Conservation (phyloP, 2,113 vertebrate genomes). For the Spilogale gracilis region DNA sequence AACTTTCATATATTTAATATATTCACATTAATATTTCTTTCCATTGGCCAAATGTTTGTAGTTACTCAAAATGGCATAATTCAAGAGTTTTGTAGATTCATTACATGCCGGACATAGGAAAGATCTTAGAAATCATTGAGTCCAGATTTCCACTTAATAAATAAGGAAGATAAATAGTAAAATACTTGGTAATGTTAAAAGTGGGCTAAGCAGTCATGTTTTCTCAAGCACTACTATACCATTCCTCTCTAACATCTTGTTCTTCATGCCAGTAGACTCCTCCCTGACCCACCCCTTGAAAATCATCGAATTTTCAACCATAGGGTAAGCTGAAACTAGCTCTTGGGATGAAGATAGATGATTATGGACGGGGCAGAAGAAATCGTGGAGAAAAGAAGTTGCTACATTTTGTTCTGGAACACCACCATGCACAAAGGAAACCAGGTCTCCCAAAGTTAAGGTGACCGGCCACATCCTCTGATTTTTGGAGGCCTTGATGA, state of each 20-base stretch:
- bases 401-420: background rate
- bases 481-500: background rate
- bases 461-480: conserved; percentile 24
- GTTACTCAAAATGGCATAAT: background rate
- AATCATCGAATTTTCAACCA: background rate
- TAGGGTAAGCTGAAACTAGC: background rate
- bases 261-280: background rate
- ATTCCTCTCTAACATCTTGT: background rate
- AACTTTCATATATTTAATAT: background rate
- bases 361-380: background rate
- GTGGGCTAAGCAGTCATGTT: background rate
- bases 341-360: background rate
- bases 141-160: background rate
- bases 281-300: background rate
- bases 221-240: background rate
- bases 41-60: background rate
- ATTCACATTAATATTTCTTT: background rate
- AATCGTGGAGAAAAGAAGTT: background rate
- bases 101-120: background rate
- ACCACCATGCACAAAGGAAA: background rate
- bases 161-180: background rate
- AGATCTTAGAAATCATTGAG: background rate
- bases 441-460: background rate
- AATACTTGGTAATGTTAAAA: background rate
- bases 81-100: background rate